Evolutionary conservation across 2,888 invertebrate species (phyloP).

Genomic region (Rhynchonema sp.): DNA sequence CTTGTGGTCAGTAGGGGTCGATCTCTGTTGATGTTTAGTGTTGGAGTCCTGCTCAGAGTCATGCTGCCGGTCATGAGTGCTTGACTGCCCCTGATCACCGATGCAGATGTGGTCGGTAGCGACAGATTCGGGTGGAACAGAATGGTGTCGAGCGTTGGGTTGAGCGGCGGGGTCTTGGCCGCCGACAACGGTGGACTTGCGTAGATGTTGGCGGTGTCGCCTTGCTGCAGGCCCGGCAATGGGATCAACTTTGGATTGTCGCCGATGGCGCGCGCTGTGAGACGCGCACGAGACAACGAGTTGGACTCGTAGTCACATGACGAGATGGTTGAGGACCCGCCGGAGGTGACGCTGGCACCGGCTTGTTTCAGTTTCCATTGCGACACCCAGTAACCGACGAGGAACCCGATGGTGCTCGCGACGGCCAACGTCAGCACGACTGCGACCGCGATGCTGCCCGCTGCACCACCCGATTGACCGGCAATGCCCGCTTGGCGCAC

Average conservation of each 20-base stretch:
- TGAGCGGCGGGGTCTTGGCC: background rate
- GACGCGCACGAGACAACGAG: background rate
- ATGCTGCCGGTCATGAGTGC: background rate
- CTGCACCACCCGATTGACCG: too few species aligned
- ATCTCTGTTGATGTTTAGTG: background rate
- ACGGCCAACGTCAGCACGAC: conserved; percentile 6
- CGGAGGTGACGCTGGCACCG: background rate
- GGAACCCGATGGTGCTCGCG: conserved; percentile 4
- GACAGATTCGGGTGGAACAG: background rate
- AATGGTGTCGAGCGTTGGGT: background rate
- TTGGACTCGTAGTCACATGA: conserved; percentile 2
- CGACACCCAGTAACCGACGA: conserved; percentile 6
- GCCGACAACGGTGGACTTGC: background rate
- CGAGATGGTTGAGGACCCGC: background rate
- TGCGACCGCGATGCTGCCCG: conserved; percentile 6
- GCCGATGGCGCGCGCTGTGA: background rate
- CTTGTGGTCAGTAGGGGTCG: background rate
- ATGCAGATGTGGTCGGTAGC: background rate
- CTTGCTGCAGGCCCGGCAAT: background rate
- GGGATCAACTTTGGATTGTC: background rate
- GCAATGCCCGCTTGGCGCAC: too few species aligned
- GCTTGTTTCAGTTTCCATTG: background rate
- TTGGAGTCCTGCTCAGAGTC: background rate
- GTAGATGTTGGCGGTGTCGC: background rate
- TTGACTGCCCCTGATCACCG: background rate